Base-by-base conservation (phyloP, 1,140 invertebrate species). In the Neodiprion pinetum region DNA sequence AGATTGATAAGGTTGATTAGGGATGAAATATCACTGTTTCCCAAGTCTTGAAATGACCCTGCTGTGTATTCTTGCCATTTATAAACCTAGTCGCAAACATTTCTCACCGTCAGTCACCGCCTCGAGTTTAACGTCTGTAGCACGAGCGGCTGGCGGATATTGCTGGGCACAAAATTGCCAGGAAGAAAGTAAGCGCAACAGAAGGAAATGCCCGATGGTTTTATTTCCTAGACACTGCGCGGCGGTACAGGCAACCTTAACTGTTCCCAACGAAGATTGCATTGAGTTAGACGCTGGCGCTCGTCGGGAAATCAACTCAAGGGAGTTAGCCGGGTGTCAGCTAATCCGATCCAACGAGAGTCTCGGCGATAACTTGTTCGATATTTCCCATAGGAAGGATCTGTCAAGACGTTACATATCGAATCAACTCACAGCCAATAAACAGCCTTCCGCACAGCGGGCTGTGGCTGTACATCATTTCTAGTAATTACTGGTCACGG, bases 11-110 rank as follows among this genome's bases (percentile, higher is more conserved):
- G n/a, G n/a, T 17, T 61, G 53, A 61, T 61, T 61, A 61, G 53
- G 53, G 53, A 61, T 61, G 53, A 61, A 61, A 61, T 61, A 61
- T 61, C 11, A 61, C 11, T 61, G 53, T 61, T 61, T 61, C 53
- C n/a, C 28, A 40, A 40, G 2, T 40, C 28, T 40, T 40, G 28
- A 40, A 40, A 40, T 40, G 2, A 40, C 5, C 28, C 28, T 40
- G 28, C 28, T 40, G 28, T 40, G 5, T 40, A 40, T 40, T 40
- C 28, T 40, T 40, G 28, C 28, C 28, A 40, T 40, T 40, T 40
- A 40, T 40, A 40, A 40, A 40, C 28, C 28, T 40, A 61, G 53
- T 61, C n/a, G 53, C 11, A 61, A 61, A 17, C 53, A 61, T 61
- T 17, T 5, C 8, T 61, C n/a, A 61, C 28, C 53, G 53, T 61